Conservation (phyloP, 2,113 vertebrate species). For the Capreolus pygargus region DNA sequence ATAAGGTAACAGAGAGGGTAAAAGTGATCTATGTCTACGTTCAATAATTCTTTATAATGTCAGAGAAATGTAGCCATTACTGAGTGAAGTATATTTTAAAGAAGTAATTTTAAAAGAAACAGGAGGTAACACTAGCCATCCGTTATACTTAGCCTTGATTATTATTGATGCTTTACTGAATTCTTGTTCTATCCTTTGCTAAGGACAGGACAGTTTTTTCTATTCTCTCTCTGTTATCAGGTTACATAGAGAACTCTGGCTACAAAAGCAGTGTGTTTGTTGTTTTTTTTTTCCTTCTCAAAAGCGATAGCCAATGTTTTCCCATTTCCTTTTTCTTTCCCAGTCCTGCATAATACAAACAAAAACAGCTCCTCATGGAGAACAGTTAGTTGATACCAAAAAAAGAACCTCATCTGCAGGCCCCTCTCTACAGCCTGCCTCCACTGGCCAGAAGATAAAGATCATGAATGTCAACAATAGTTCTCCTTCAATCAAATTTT, state of each 20-base stretch:
- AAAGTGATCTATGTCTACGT: background rate
- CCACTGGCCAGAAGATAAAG: background rate
- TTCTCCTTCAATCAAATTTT: background rate
- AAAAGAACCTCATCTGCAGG: background rate
- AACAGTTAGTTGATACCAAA: background rate
- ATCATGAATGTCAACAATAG: background rate
- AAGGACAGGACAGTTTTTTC: background rate
- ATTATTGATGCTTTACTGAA: background rate
- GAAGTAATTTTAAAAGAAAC: slow-evolving; percentile 17
- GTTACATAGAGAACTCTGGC: background rate
- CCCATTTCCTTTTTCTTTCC: background rate
- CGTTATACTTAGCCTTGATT: slow-evolving; percentile 6
- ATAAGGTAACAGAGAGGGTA: background rate
- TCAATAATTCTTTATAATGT: slow-evolving; percentile 14
- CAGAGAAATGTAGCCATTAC: background rate
- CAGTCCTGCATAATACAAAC: background rate
- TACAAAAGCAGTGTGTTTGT: background rate
- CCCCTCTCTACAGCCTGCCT: background rate
- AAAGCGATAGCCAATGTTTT: background rate
- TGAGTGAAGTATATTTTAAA: background rate
- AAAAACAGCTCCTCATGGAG: background rate
- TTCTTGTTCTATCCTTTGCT: background rate
- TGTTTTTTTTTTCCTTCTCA: background rate
- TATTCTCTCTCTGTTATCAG: background rate
- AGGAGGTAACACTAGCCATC: background rate